phyloP scores from a whole-genome alignment of 2,113 vertebrate genomes.

The Columba janthina region DNA sequence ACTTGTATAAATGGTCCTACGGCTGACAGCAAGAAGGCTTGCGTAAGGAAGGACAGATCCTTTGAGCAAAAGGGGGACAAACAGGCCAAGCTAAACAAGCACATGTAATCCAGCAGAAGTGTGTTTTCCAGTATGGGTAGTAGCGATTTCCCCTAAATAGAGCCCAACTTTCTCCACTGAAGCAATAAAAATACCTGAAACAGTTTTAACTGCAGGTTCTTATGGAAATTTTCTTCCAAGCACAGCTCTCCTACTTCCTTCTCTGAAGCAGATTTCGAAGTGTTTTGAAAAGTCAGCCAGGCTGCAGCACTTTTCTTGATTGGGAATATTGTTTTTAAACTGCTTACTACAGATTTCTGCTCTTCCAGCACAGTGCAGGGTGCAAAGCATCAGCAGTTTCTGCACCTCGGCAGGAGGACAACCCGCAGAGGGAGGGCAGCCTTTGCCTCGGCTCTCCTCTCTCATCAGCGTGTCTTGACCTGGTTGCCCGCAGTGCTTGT shows the following conservation, averaged over 20 bases:
- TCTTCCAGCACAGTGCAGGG: not conserved
- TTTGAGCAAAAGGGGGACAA: not conserved
- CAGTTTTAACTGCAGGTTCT: not conserved
- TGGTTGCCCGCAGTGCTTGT: not conserved
- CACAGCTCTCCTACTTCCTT: constrained; percentile 27
- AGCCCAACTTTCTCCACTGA: not conserved
- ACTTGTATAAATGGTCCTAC: not conserved
- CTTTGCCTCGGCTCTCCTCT: not conserved
- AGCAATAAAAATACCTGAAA: constrained; percentile 31
- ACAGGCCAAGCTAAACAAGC: not conserved
- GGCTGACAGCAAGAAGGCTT: not conserved
- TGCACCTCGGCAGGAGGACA: not conserved
- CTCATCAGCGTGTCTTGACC: not conserved
- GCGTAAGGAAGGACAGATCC: not conserved
- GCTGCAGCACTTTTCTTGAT: constrained; percentile 33
- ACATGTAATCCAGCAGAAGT: not conserved
- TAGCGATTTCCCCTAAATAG: not conserved
- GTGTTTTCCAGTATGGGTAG: not conserved
- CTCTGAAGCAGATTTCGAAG: constrained; percentile 2
- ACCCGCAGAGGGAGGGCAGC: not conserved
- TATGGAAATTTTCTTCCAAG: constrained; percentile 20
- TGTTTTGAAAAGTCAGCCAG: constrained; percentile 10
- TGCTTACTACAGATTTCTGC: not conserved
- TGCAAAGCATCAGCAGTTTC: constrained; percentile 1
- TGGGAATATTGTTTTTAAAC: constrained; percentile 50